Evolutionary conservation across 2,888 invertebrate species (phyloP).

Genomic region (Latheticus oryzae): DNA sequence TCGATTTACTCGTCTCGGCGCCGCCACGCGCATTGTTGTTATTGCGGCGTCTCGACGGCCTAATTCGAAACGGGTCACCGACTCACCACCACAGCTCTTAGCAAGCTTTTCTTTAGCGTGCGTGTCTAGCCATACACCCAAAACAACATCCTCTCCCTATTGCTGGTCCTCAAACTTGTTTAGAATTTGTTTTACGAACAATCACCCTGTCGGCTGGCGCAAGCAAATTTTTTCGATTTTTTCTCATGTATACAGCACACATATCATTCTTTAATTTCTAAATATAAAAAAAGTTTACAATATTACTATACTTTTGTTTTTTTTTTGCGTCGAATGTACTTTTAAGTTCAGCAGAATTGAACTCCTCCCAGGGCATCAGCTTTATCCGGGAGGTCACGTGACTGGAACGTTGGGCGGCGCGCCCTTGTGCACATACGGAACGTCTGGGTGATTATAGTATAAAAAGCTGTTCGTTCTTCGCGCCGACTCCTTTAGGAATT

Average conservation of each 20-base stretch:
- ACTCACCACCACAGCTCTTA: slow-evolving; percentile 26
- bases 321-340: too few species aligned
- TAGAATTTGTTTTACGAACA: neutral
- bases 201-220: too few species aligned
- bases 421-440: slow-evolving; percentile 3
- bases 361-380: too few species aligned
- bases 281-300: too few species aligned
- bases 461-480: slow-evolving; percentile 1
- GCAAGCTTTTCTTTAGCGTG: slow-evolving; percentile 6
- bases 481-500: slow-evolving; percentile 17
- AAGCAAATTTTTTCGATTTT: neutral
- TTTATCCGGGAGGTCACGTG: slow-evolving; percentile 8
- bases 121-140: slow-evolving; percentile 17
- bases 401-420: slow-evolving; percentile 5
- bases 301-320: too few species aligned
- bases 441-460: slow-evolving; percentile 12
- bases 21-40: slow-evolving; percentile 49
- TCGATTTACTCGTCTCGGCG: slow-evolving; percentile 54
- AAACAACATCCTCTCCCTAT: slow-evolving; percentile 1
- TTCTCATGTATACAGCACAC: too few species aligned
- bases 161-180: neutral
- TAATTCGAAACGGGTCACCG: slow-evolving; percentile 52
- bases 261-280: too few species aligned
- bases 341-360: too few species aligned
- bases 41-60: slow-evolving; percentile 55